Conservation (phyloP, 2,113 vertebrate genomes). For the Strix aluco region DNA sequence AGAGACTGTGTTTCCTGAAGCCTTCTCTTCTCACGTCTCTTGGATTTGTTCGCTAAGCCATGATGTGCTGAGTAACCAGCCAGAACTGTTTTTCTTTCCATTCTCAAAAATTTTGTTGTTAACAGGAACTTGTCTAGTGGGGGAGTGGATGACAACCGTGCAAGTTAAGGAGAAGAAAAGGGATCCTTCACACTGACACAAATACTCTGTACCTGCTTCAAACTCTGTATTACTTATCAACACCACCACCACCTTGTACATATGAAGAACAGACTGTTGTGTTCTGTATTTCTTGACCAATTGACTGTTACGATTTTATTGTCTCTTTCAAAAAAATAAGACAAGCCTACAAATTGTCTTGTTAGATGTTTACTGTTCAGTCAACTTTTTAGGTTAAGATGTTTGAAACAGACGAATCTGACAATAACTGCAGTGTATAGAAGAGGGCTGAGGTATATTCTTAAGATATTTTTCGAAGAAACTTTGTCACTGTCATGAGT, state of each 20-base stretch:
- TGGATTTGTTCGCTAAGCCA: not conserved
- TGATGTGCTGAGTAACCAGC: accelerated
- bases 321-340: not conserved
- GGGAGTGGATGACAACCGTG: not conserved
- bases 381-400: not conserved
- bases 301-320: not conserved
- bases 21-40: not conserved
- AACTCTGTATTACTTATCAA: not conserved
- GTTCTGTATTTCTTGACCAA: not conserved
- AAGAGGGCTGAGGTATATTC: not conserved
- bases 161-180: not conserved
- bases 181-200: not conserved
- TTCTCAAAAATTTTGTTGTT: not conserved
- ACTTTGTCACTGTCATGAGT: not conserved
- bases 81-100: not conserved
- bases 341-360: not conserved
- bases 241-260: not conserved
- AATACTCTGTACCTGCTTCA: not conserved
- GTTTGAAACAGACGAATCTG: not conserved
- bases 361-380: not conserved
- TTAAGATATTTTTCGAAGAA: not conserved
- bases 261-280: not conserved
- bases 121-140: not conserved
- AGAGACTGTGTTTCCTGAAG: not conserved
- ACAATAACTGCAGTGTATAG: not conserved